These are phyloP conservation scores for Arizona elegans DNA, from an alignment of 2,113 vertebrate species.

Conservation along the genomic window DNA sequence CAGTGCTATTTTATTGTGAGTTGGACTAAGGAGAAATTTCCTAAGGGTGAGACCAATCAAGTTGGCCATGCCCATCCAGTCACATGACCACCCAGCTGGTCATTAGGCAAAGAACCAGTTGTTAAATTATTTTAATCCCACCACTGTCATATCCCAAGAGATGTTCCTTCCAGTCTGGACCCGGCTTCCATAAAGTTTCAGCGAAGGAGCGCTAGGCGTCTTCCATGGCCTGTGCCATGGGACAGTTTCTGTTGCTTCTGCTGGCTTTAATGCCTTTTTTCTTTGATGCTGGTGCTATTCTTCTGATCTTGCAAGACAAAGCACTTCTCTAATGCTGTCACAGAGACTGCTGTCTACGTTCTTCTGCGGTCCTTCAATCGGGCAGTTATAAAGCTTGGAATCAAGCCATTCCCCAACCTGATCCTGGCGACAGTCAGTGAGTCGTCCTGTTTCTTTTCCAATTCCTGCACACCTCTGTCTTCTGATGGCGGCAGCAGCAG, in stretches of 20 bases:
- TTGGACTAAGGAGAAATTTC: too few relatives aligned
- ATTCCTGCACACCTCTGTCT: not conserved
- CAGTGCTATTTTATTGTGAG: too few relatives aligned
- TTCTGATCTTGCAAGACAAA: not conserved
- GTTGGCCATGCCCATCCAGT: too few relatives aligned
- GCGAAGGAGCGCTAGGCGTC: not conserved
- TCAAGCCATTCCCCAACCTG: not conserved
- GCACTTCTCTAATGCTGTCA: not conserved
- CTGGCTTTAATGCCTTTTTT: not conserved
- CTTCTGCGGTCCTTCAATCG: not conserved
- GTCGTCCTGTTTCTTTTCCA: not conserved
- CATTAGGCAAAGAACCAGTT: too few relatives aligned
- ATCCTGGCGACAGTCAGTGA: not conserved
- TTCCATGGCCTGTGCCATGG: not conserved
- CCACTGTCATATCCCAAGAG: too few relatives aligned
- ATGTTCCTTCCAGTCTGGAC: too few relatives aligned
- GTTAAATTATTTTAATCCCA: too few relatives aligned
- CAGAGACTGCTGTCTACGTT: not conserved
- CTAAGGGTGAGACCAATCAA: too few relatives aligned
- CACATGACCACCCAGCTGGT: too few relatives aligned
- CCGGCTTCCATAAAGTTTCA: not conserved
- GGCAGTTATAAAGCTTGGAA: too few relatives aligned
- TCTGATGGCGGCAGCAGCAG: too few relatives aligned
- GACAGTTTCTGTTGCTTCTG: not conserved
- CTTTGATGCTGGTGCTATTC: not conserved